Percentiles rank a stretch among this genome's conserved stretches.
phyloP scores from a whole-genome alignment of 2,888 invertebrate genomes.

The Latheticus oryzae region DNA sequence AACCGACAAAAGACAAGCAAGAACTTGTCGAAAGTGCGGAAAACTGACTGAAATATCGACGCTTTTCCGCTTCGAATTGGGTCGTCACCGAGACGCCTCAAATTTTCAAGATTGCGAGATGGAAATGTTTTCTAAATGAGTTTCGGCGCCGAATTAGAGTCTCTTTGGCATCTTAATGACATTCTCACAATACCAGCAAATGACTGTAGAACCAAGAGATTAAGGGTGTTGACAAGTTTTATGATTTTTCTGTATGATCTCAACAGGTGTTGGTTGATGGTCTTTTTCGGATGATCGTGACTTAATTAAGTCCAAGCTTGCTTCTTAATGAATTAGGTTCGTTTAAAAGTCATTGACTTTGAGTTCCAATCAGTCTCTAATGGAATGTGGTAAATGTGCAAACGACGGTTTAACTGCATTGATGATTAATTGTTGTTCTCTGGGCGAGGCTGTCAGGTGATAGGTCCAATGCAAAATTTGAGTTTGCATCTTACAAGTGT shows the following conservation, averaged over 20 bases:
- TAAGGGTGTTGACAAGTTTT: not conserved
- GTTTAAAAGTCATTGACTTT: constrained; percentile 20
- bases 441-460: too few relatives aligned
- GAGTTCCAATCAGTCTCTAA: constrained; percentile 5
- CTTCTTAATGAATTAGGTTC: constrained; percentile 15
- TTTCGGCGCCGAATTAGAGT: constrained; percentile 27
- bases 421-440: constrained; percentile 15
- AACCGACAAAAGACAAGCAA: not conserved
- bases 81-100: constrained; percentile 22
- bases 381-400: constrained; percentile 32
- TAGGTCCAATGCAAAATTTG: too few relatives aligned
- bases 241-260: not conserved
- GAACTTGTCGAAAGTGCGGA: not conserved
- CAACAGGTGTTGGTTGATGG: constrained; percentile 13
- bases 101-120: constrained; percentile 21
- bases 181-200: constrained; percentile 3
- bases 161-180: constrained; percentile 23
- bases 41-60: constrained; percentile 13
- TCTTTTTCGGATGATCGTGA: constrained; percentile 10
- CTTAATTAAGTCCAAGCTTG: constrained; percentile 9
- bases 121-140: constrained; percentile 8
- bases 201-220: not conserved
- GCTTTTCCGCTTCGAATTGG: constrained; percentile 25
- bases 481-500: too few relatives aligned
- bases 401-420: constrained; percentile 9